phyloP scores from a whole-genome alignment of 2,113 vertebrate species.

The Passer montanus region DNA sequence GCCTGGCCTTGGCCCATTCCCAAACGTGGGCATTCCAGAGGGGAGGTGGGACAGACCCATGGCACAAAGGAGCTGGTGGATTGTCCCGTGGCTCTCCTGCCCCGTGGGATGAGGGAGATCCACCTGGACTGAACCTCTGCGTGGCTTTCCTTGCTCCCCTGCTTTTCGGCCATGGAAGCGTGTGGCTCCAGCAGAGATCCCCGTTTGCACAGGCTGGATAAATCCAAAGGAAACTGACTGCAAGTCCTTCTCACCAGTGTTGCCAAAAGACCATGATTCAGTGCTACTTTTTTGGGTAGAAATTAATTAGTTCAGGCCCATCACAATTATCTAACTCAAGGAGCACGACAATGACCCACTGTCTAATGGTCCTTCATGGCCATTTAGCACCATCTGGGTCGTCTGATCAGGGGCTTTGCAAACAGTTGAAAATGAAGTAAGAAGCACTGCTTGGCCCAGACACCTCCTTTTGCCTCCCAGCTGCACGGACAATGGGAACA shows the following conservation, averaged over 20 bases:
- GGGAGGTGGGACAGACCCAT: accelerated
- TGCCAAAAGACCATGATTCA: constrained; percentile 56
- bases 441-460: neutral
- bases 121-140: accelerated
- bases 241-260: constrained; percentile 20
- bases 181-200: neutral
- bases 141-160: neutral
- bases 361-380: constrained; percentile 41
- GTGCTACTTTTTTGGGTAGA: neutral
- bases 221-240: neutral
- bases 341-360: constrained; percentile 41
- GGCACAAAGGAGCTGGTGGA: neutral
- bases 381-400: constrained; percentile 59
- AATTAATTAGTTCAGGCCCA: constrained; percentile 65
- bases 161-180: accelerated
- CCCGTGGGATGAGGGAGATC: accelerated
- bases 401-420: constrained; percentile 57
- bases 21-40: accelerated
- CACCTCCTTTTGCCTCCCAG: constrained; percentile 2
- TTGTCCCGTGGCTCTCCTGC: neutral
- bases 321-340: constrained; percentile 48
- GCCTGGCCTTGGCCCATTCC: neutral
- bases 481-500: neutral
- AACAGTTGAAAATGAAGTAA: constrained; percentile 55
- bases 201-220: neutral